Evolutionary conservation across 2,113 vertebrate species (phyloP).

Genomic region (Argyrosomus japonicus): DNA sequence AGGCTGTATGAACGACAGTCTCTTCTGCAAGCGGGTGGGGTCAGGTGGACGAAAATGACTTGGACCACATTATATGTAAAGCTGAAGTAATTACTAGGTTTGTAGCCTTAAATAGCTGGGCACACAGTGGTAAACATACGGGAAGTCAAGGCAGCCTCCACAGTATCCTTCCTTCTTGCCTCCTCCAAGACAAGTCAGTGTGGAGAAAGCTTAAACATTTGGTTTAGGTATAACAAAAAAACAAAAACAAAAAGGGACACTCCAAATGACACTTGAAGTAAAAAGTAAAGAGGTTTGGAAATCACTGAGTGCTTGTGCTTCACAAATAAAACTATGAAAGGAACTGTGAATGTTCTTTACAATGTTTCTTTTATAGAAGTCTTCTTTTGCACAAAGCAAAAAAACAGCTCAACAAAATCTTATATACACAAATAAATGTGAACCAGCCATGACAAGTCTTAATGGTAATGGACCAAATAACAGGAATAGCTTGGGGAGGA

Average conservation of each 20-base stretch:
- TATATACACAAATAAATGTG: neutral
- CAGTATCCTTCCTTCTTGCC: conserved; percentile 42
- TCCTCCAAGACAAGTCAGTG: conserved; percentile 53
- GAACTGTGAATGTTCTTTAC: neutral
- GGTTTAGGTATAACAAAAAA: conserved; percentile 24
- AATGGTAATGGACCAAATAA: neutral
- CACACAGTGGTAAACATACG: conserved; percentile 77
- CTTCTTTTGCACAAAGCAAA: neutral
- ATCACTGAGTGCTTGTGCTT: conserved; percentile 9
- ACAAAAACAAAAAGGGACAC: conserved; percentile 10
- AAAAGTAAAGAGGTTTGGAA: conserved; percentile 11
- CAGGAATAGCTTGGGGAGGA: neutral
- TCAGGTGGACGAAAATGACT: conserved; percentile 77
- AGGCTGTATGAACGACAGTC: conserved; percentile 11
- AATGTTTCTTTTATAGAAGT: neutral
- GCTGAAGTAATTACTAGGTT: conserved; percentile 79
- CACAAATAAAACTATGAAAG: conserved; percentile 15
- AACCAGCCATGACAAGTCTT: neutral
- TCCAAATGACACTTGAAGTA: conserved; percentile 10
- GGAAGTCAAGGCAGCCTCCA: conserved; percentile 59
- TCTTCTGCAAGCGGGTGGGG: conserved; percentile 73
- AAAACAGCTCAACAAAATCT: neutral
- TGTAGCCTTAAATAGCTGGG: conserved; percentile 79
- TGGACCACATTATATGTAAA: conserved; percentile 80
- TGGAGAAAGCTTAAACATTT: conserved; percentile 57